Conservation (phyloP, 2,888 invertebrate genomes). For the Epinotia ramella region DNA sequence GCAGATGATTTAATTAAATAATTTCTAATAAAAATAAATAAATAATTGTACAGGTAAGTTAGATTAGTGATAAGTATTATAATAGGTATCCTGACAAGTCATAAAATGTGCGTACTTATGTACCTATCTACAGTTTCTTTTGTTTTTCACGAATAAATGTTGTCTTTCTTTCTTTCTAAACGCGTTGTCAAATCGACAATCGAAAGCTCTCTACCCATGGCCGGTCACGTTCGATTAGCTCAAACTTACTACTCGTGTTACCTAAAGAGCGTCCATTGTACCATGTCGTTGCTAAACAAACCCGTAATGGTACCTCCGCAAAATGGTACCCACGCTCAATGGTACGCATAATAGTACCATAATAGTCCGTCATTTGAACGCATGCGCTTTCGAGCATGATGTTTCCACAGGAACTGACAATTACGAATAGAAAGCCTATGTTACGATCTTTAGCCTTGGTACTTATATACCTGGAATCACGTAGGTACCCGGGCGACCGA, state of each 20-base stretch:
- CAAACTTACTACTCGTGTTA: not conserved
- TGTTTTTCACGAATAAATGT: no score
- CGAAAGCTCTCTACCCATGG: no score
- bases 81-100: no score
- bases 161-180: no score
- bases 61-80: no score
- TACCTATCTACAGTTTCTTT: no score
- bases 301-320: not conserved
- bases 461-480: not conserved
- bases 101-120: no score
- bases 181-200: no score
- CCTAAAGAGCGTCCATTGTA: conserved; percentile 3
- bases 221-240: not conserved
- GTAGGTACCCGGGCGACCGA: no score
- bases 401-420: conserved; percentile 18
- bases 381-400: conserved; percentile 18
- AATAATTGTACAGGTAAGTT: no score
- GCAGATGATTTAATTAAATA: no score
- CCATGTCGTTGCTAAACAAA: conserved; percentile 8
- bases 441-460: not conserved
- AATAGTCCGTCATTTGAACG: conserved; percentile 21
- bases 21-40: no score
- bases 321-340: conserved; percentile 27
- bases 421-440: conserved; percentile 26
- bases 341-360: conserved; percentile 14